These are phyloP conservation scores for Meandrina meandrites DNA, from an alignment of 92 coral and sea anemone species.

Conservation along the genomic window DNA sequence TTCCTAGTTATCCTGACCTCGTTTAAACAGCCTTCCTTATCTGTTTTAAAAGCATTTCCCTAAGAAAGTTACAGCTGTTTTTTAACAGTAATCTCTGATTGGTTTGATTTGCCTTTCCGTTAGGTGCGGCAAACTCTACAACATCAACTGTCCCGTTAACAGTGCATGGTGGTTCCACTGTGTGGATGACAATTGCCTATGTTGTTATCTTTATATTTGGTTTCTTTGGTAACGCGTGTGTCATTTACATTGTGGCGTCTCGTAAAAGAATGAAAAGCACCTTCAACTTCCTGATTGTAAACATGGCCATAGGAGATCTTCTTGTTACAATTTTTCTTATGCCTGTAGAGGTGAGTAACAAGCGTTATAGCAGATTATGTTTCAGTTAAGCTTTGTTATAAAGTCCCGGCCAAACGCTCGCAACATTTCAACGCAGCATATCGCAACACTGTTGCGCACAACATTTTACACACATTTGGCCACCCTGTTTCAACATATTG, in stretches of 20 bases:
- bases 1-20: too few relatives aligned
- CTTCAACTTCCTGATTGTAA: slow-evolving; percentile 80
- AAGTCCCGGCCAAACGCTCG: too few relatives aligned
- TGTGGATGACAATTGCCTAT: slow-evolving; percentile 77
- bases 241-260: slow-evolving; percentile 78
- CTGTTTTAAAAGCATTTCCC: not conserved
- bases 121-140: slow-evolving; percentile 29
- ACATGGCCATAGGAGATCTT: slow-evolving; percentile 87
- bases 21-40: too few relatives aligned
- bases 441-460: too few relatives aligned
- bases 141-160: not conserved
- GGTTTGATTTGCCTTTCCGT: not conserved
- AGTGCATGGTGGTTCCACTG: not conserved
- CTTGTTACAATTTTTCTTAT: slow-evolving; percentile 77
- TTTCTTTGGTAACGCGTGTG: slow-evolving; percentile 74
- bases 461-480: too few relatives aligned
- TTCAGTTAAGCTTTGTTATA: too few relatives aligned
- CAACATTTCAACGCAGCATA: too few relatives aligned
- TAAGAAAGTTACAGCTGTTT: not conserved
- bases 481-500: too few relatives aligned
- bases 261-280: slow-evolving; percentile 80
- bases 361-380: too few relatives aligned
- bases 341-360: slow-evolving; percentile 69
- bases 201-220: slow-evolving; percentile 60
- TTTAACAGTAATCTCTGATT: not conserved